Percentiles rank a stretch among this genome's conserved stretches.
phyloP scores from a whole-genome alignment of 2,888 invertebrate species.

The Drosophila monieri region DNA sequence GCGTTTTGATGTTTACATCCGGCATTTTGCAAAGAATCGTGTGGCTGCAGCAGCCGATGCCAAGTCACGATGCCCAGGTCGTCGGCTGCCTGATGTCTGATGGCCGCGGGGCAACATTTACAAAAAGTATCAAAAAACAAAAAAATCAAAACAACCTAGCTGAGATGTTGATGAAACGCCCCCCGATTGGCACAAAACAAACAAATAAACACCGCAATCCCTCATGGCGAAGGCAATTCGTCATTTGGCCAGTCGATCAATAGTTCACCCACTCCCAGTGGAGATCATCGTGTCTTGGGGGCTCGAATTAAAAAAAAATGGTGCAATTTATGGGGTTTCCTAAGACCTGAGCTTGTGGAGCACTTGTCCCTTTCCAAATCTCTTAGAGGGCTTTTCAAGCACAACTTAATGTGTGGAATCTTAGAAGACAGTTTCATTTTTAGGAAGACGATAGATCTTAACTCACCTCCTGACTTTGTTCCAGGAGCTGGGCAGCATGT shows the following conservation, averaged over 20 bases:
- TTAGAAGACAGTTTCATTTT: no score
- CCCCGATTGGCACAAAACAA: slow-evolving; percentile 41
- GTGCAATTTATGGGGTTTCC: neutral
- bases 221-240: slow-evolving; percentile 19
- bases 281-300: neutral
- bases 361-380: neutral
- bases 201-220: slow-evolving; percentile 30
- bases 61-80: slow-evolving; percentile 76
- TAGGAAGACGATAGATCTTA: no score
- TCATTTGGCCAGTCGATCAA: slow-evolving; percentile 29
- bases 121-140: slow-evolving; percentile 4
- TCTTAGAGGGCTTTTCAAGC: neutral
- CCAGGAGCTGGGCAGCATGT: slow-evolving; percentile 80
- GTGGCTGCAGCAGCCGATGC: slow-evolving; percentile 67
- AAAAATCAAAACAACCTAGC: slow-evolving; percentile 13
- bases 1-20: slow-evolving; percentile 56
- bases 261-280: slow-evolving; percentile 25
- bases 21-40: slow-evolving; percentile 79
- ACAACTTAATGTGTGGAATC: no score
- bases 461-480: slow-evolving; percentile 83
- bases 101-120: slow-evolving; percentile 47
- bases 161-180: slow-evolving; percentile 57
- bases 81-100: slow-evolving; percentile 61
- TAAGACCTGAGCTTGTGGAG: slow-evolving; percentile 2
- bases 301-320: neutral